A percentile compares a stretch with the other conserved stretches of the same genome.
These are phyloP conservation scores for Sternarchorhynchus goeldii DNA, from an alignment of 2,797 vertebrate species.

Conservation along the genomic window DNA sequence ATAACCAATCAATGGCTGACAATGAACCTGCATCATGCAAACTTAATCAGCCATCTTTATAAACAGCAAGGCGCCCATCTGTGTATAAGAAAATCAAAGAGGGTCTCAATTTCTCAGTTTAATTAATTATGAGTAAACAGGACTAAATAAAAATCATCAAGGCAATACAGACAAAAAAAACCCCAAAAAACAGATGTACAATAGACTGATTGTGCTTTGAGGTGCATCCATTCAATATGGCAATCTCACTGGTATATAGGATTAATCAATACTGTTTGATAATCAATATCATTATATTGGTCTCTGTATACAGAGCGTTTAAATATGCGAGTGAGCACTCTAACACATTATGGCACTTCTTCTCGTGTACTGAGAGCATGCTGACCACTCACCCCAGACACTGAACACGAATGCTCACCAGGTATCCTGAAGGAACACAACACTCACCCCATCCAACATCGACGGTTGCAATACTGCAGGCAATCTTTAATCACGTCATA, in stretches of 20 bases:
- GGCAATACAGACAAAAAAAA: not conserved
- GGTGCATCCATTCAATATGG: not conserved
- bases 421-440: no score
- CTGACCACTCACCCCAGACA: no score
- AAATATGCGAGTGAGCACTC: no score
- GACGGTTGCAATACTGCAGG: no score
- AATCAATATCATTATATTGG: no score
- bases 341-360: no score
- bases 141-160: constrained; percentile 50
- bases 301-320: no score
- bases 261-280: not conserved
- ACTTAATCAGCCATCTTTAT: constrained; percentile 20
- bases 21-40: constrained; percentile 16
- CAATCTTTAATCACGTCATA: no score
- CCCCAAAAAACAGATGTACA: not conserved
- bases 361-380: no score
- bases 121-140: constrained; percentile 49
- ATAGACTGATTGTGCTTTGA: not conserved
- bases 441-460: no score
- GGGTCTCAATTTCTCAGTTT: constrained; percentile 45
- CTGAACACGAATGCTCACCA: no score
- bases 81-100: constrained; percentile 50
- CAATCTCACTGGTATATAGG: not conserved
- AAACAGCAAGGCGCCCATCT: constrained; percentile 26
- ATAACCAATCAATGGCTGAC: constrained; percentile 8